These are phyloP conservation scores for Martes martes DNA, from an alignment of 2,113 vertebrate species.

Conservation along the genomic window DNA sequence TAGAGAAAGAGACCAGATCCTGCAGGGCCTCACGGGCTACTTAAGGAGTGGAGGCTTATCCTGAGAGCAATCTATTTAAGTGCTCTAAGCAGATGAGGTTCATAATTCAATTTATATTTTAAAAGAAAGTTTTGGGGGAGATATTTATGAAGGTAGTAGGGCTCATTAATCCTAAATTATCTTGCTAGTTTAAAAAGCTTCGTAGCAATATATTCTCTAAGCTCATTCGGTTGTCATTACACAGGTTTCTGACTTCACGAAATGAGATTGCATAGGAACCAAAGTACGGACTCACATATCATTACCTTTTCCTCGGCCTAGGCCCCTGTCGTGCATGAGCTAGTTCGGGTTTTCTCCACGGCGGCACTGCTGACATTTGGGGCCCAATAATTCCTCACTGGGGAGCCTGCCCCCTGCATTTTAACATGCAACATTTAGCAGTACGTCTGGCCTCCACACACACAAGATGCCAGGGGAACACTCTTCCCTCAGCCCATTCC, in stretches of 20 bases:
- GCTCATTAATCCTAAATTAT: slow-evolving; percentile 69
- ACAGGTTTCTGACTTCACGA: slow-evolving; percentile 41
- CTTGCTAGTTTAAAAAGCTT: slow-evolving; percentile 57
- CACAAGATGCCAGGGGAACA: not conserved
- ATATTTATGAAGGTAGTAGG: slow-evolving; percentile 61
- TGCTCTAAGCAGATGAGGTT: not conserved
- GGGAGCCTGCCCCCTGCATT: not conserved
- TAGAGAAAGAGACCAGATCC: not conserved
- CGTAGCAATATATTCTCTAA: slow-evolving; percentile 47
- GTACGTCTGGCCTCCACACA: not conserved
- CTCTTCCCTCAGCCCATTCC: no score
- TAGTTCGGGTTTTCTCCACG: not conserved
- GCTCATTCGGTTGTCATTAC: slow-evolving; percentile 45
- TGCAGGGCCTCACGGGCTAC: not conserved
- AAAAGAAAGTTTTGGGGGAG: slow-evolving; percentile 29
- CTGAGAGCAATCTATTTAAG: slow-evolving; percentile 17
- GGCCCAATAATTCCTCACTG: not conserved
- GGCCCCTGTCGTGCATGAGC: not conserved
- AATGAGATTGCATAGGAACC: not conserved
- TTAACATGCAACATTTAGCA: not conserved
- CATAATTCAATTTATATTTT: slow-evolving; percentile 46
- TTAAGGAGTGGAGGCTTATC: not conserved
- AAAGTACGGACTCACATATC: not conserved
- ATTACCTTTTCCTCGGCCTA: not conserved
- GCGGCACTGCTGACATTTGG: not conserved